These are phyloP conservation scores for Hylyphantes graminicola DNA, from an alignment of 1,140 invertebrate genomes.

Conservation along the genomic window DNA sequence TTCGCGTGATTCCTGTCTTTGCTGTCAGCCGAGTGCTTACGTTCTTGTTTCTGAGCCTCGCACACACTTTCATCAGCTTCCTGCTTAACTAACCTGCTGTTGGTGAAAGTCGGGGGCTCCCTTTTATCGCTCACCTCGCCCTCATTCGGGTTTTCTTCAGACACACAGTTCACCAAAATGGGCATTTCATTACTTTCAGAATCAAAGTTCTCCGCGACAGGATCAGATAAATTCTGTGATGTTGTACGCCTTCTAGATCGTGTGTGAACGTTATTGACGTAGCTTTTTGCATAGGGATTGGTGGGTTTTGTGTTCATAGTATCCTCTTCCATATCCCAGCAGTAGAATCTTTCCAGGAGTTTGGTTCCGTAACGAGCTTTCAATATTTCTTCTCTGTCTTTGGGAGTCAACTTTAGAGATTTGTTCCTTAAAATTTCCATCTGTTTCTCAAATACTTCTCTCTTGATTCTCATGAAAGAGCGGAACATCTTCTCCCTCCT, in stretches of 20 bases:
- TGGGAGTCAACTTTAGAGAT: constrained; percentile 70
- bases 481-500: constrained; percentile 91
- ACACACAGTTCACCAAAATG: constrained; percentile 27
- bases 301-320: constrained; percentile 5
- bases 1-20: not conserved
- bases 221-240: constrained; percentile 26
- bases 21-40: not conserved
- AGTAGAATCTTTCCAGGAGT: constrained; percentile 86
- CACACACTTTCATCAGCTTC: not conserved
- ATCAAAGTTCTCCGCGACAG: constrained; percentile 20
- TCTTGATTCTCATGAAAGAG: constrained; percentile 84
- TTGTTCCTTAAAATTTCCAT: constrained; percentile 63
- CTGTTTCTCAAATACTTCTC: constrained; percentile 94
- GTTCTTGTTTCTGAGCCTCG: not conserved
- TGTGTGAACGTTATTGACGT: constrained; percentile 48
- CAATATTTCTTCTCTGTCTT: constrained; percentile 79
- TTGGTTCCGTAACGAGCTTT: constrained; percentile 89
- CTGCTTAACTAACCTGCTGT: constrained; percentile 10
- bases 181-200: constrained; percentile 44
- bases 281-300: constrained; percentile 63
- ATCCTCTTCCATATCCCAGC: constrained; percentile 26
- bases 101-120: constrained; percentile 8
- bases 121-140: not conserved
- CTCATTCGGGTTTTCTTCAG: constrained; percentile 39
- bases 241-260: constrained; percentile 43